A percentile compares a stretch with the other conserved stretches of the same genome.
Conservation (phyloP, 53 echinoderm and acorn worm species). For the Glandiceps talaboti region DNA sequence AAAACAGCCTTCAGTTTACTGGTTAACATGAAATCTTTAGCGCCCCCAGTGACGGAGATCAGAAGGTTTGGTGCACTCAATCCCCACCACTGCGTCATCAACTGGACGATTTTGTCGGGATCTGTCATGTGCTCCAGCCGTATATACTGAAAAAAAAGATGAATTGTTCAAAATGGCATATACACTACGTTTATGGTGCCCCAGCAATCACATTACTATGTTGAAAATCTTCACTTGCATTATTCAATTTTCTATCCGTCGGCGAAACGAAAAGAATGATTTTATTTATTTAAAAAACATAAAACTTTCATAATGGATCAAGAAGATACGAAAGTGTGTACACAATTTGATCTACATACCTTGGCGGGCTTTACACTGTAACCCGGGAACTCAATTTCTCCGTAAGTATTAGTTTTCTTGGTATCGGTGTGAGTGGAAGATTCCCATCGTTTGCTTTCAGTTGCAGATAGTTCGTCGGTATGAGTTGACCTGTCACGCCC, state of each 20-base stretch:
- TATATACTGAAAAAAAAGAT: conserved; percentile 5
- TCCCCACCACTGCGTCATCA: conserved; percentile 9
- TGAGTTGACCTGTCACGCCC: too few species aligned
- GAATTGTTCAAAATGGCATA: too few species aligned
- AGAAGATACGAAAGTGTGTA: too few species aligned
- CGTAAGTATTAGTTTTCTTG: not conserved
- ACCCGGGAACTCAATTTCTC: not conserved
- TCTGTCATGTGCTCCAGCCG: conserved; percentile 7
- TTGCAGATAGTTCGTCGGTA: too few species aligned
- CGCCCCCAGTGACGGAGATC: conserved; percentile 25
- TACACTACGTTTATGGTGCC: not conserved
- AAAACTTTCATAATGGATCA: too few species aligned
- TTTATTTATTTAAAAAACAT: too few species aligned
- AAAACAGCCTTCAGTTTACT: conserved; percentile 7
- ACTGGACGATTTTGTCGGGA: not conserved
- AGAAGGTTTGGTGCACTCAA: conserved; percentile 11
- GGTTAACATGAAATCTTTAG: conserved; percentile 13
- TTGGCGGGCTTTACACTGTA: not conserved
- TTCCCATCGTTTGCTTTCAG: too few species aligned
- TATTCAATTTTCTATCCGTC: too few species aligned
- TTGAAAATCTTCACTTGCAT: too few species aligned
- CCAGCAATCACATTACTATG: too few species aligned
- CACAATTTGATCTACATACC: not conserved
- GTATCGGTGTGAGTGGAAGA: too few species aligned
- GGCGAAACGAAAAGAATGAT: too few species aligned